Conservation (phyloP, 2,113 vertebrate genomes). For the Seriola dumerili region DNA sequence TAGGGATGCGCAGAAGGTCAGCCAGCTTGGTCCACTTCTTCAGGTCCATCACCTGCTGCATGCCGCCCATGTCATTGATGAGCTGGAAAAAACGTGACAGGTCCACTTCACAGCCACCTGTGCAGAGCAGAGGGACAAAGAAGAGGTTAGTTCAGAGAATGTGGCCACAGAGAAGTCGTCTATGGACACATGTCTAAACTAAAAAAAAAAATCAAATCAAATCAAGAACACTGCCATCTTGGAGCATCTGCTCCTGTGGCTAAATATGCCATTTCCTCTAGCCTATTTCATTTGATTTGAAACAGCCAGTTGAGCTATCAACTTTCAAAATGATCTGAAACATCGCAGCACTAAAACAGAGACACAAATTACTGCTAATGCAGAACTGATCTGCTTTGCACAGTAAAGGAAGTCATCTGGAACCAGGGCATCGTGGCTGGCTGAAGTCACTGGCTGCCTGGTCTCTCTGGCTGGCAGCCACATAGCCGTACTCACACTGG, state of each 20-base stretch:
- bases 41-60: conserved; percentile 99
- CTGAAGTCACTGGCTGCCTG: conserved; percentile 49
- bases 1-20: conserved; percentile 96
- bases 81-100: conserved; percentile 98
- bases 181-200: neutral
- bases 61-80: conserved; percentile 99
- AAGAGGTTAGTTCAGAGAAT: neutral
- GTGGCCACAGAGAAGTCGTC: neutral
- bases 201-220: conserved; percentile 17
- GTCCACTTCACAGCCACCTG: conserved; percentile 98
- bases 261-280: conserved; percentile 29
- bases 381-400: conserved; percentile 61
- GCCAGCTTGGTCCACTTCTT: conserved; percentile 99
- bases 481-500: conserved; percentile 29
- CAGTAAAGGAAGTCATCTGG: conserved; percentile 67
- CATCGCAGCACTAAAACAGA: conserved; percentile 44
- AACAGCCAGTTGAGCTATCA: conserved; percentile 45
- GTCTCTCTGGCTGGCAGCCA: conserved; percentile 50
- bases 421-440: conserved; percentile 43
- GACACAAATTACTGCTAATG: conserved; percentile 58
- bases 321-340: conserved; percentile 40
- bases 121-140: neutral
- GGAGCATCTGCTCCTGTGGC: conserved; percentile 47
- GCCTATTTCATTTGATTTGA: conserved; percentile 49
- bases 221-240: conserved; percentile 31